Evolutionary conservation across 92 coral and sea anemone genomes (phyloP).

Genomic region (Epizoanthus ramosus): DNA sequence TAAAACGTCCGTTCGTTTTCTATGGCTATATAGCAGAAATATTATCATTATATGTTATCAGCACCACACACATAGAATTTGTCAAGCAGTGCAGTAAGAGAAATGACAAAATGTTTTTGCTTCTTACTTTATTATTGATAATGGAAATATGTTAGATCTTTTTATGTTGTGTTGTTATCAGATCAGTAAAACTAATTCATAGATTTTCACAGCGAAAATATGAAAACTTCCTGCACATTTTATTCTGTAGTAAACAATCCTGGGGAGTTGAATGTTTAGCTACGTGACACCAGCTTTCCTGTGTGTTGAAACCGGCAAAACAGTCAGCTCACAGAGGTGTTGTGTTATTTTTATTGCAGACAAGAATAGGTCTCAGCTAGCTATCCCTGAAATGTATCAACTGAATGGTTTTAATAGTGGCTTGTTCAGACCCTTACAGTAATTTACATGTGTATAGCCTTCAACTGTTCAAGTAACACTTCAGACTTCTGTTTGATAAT

Average conservation of each 20-base stretch:
- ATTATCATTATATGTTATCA: background rate
- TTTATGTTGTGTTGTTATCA: background rate
- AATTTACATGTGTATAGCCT: too few relatives aligned
- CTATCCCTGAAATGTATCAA: too few relatives aligned
- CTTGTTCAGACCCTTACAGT: too few relatives aligned
- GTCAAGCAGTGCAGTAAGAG: too few relatives aligned
- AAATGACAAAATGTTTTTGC: too few relatives aligned
- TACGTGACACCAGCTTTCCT: background rate
- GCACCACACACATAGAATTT: background rate
- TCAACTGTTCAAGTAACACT: too few relatives aligned
- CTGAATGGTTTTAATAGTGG: too few relatives aligned
- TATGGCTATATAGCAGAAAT: background rate
- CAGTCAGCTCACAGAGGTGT: background rate
- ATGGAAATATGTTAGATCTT: background rate
- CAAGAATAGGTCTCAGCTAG: background rate
- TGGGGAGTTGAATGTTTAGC: background rate
- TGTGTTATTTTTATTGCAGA: background rate
- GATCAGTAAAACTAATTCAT: background rate
- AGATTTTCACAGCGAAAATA: background rate
- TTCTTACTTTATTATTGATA: too few relatives aligned
- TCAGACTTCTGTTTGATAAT: too few relatives aligned
- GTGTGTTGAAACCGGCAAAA: constrained; percentile 13
- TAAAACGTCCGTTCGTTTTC: constrained; percentile 1
- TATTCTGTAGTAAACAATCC: background rate
- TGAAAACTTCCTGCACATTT: background rate